Evolutionary conservation across 2,113 vertebrate genomes (phyloP).

Genomic region (Trematomus loennbergii): DNA sequence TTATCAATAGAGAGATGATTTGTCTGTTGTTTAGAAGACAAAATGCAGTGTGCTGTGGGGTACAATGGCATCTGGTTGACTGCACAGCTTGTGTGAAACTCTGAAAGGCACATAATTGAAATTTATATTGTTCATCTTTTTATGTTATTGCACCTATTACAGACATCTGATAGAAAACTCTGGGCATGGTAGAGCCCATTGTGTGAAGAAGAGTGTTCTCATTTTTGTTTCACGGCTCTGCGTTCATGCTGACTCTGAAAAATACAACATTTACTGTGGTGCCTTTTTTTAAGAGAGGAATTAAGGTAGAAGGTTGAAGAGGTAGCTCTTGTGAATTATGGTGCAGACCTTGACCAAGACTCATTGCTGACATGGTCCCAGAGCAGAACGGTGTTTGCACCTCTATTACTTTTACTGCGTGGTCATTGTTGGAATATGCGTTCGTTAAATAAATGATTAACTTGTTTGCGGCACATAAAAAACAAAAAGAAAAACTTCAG

Average conservation of each 20-base stretch:
- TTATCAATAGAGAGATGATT: conserved; percentile 4
- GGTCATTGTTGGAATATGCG: conserved; percentile 10
- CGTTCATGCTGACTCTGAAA: conserved; percentile 78
- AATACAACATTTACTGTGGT: conserved; percentile 71
- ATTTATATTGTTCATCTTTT: conserved; percentile 67
- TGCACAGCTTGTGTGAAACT: conserved; percentile 25
- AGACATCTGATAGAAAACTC: conserved; percentile 65
- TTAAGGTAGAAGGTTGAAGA: conserved; percentile 42
- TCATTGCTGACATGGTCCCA: conserved; percentile 45
- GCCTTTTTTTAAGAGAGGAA: conserved; percentile 51
- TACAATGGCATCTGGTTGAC: neutral
- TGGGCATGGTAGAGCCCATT: conserved; percentile 41
- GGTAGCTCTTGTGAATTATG: conserved; percentile 59
- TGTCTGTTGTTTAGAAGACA: conserved; percentile 18
- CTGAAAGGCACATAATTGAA: conserved; percentile 51
- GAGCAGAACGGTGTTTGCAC: conserved; percentile 23
- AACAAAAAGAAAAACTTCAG: conserved; percentile 13
- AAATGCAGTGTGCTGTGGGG: conserved; percentile 4
- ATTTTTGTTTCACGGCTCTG: conserved; percentile 73
- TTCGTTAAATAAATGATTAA: conserved; percentile 19
- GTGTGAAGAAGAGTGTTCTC: conserved; percentile 54
- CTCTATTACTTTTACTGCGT: conserved; percentile 2
- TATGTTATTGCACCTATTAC: conserved; percentile 64
- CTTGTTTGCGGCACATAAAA: conserved; percentile 28
- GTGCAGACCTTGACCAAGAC: conserved; percentile 54